A percentile compares a stretch with the other conserved stretches of the same genome.
Conservation (phyloP, 1,140 invertebrate species). For the Aporrectodea caliginosa region DNA sequence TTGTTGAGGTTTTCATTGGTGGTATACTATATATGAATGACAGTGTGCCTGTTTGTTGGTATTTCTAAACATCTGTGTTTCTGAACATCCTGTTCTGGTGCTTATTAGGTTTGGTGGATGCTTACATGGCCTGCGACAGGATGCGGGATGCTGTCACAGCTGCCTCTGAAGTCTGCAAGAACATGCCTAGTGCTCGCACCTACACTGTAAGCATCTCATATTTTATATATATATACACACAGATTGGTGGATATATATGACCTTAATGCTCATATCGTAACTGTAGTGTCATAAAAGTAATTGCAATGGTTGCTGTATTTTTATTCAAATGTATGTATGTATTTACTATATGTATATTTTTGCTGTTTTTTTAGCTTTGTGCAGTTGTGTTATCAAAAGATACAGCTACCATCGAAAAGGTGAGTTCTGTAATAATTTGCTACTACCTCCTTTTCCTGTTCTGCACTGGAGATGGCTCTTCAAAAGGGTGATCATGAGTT, state of each 20-base stretch:
- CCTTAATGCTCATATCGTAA: no score
- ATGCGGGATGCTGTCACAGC: slow-evolving; percentile 67
- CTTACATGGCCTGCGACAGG: slow-evolving; percentile 65
- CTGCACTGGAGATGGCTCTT: no score
- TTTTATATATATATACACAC: no score
- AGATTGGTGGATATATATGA: no score
- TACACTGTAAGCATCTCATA: slow-evolving; percentile 65
- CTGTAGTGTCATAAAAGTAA: no score
- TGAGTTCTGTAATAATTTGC: slow-evolving; percentile 34
- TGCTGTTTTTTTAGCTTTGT: slow-evolving; percentile 62
- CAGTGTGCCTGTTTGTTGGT: neutral
- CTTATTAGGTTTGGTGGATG: slow-evolving; percentile 64
- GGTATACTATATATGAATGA: no score
- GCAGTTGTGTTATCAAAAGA: slow-evolving; percentile 69
- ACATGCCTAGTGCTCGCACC: slow-evolving; percentile 66
- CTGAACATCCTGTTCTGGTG: slow-evolving; percentile 23
- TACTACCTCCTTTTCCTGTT: no score
- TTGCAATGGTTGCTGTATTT: no score
- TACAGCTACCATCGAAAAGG: slow-evolving; percentile 62
- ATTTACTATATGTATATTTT: no score
- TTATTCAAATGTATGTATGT: no score
- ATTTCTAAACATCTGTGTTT: slow-evolving; percentile 2
- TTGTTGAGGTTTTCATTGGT: no score
- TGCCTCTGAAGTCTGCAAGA: slow-evolving; percentile 67
- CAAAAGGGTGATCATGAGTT: no score